Percentiles rank a stretch among this genome's conserved stretches.
phyloP scores from a whole-genome alignment of 2,888 invertebrate genomes.

The Eurytoma adleriae region DNA sequence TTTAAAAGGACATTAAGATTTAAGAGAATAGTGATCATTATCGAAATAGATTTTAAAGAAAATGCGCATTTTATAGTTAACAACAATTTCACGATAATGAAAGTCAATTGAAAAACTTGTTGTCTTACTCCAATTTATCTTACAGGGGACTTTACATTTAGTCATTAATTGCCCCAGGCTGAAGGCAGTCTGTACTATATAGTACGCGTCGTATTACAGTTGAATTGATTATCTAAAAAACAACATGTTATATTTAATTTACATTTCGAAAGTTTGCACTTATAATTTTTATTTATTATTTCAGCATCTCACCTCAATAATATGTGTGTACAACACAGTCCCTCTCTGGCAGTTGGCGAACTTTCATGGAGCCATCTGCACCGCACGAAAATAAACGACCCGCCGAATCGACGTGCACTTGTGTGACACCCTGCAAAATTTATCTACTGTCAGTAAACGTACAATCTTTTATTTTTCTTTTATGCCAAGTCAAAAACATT shows the following conservation, averaged over 20 bases:
- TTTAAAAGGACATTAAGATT: constrained; percentile 55
- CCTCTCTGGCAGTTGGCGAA: constrained; percentile 92
- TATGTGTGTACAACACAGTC: constrained; percentile 80
- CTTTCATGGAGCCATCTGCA: constrained; percentile 99
- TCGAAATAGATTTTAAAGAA: constrained; percentile 57
- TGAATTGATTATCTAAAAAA: constrained; percentile 49
- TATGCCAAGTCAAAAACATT: constrained; percentile 21
- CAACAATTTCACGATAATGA: constrained; percentile 55
- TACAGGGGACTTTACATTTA: constrained; percentile 47
- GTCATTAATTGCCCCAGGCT: constrained; percentile 46
- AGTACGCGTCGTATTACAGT: constrained; percentile 36
- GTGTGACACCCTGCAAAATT: constrained; percentile 86
- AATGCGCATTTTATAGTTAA: constrained; percentile 55
- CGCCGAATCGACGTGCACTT: constrained; percentile 93
- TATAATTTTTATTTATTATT: constrained; percentile 2
- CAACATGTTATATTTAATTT: no score
- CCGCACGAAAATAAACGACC: constrained; percentile 98
- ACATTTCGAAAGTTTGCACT: no score
- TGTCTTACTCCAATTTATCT: constrained; percentile 48
- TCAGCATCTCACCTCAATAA: constrained; percentile 72
- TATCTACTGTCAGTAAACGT: not conserved
- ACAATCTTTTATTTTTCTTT: not conserved
- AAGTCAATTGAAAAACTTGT: constrained; percentile 53
- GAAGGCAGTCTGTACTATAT: constrained; percentile 49
- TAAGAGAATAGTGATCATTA: constrained; percentile 50